Conservation (phyloP, 92 coral and sea anemone genomes). For the Pocillopora meandrina region DNA sequence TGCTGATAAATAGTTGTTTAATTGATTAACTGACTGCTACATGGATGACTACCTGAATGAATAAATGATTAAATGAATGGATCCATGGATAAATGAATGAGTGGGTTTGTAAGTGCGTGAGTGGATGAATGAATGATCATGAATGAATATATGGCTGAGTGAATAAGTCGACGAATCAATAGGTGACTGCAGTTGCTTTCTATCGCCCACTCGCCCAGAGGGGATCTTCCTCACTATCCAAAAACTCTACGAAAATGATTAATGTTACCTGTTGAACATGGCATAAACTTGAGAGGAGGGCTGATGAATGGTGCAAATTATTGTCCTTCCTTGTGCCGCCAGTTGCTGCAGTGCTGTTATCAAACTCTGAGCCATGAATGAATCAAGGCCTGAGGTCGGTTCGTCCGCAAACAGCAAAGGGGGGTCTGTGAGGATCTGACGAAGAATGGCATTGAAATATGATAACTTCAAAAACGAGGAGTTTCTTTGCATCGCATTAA, state of each 20-base stretch:
- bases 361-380: constrained; percentile 83
- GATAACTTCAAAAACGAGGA: neutral
- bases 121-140: too few relatives aligned
- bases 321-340: constrained; percentile 82
- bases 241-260: neutral
- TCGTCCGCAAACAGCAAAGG: constrained; percentile 89
- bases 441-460: neutral
- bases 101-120: too few relatives aligned
- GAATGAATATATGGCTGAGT: too few relatives aligned
- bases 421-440: constrained; percentile 73
- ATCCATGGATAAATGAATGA: too few relatives aligned
- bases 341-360: constrained; percentile 81
- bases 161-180: too few relatives aligned
- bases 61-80: too few relatives aligned
- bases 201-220: neutral
- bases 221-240: too few relatives aligned
- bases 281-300: constrained; percentile 93
- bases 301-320: constrained; percentile 92
- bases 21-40: too few relatives aligned
- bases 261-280: constrained; percentile 86
- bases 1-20: neutral
- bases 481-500: neutral
- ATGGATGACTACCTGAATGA: too few relatives aligned
- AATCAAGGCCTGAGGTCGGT: constrained; percentile 89
- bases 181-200: neutral